These are phyloP conservation scores for Scomber japonicus DNA, from an alignment of 2,113 vertebrate species.

Conservation along the genomic window DNA sequence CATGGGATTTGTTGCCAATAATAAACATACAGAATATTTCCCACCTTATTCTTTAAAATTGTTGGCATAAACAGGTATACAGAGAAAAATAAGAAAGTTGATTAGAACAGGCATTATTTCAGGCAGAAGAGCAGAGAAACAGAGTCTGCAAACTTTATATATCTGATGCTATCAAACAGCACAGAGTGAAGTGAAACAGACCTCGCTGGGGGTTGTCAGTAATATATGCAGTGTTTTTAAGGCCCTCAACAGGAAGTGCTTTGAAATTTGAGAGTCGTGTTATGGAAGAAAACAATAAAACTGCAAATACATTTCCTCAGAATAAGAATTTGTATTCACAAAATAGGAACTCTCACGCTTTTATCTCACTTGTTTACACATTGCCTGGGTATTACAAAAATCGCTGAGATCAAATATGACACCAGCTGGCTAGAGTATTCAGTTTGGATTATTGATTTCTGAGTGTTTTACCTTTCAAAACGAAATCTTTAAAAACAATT, in stretches of 20 bases:
- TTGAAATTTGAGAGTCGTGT: background rate
- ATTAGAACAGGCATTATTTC: background rate
- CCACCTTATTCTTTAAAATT: too few species aligned
- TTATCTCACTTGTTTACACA: background rate
- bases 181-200: background rate
- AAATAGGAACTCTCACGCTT: background rate
- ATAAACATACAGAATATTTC: too few species aligned
- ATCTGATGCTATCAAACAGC: conserved; percentile 8
- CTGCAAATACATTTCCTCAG: background rate
- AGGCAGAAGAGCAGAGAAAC: background rate
- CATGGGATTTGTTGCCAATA: background rate
- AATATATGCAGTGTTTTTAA: background rate
- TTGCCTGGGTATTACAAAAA: background rate
- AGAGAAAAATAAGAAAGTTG: too few species aligned
- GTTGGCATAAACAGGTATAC: too few species aligned
- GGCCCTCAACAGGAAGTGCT: background rate
- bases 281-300: background rate
- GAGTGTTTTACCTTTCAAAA: background rate
- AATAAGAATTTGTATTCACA: background rate
- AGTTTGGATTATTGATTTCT: too few species aligned
- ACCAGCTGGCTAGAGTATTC: background rate
- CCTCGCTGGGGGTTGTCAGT: background rate
- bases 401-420: background rate
- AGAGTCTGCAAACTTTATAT: background rate
- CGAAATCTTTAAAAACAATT: background rate